These are phyloP conservation scores for Exephanes ischioxanthus DNA, from an alignment of 2,888 invertebrate genomes.

Conservation along the genomic window DNA sequence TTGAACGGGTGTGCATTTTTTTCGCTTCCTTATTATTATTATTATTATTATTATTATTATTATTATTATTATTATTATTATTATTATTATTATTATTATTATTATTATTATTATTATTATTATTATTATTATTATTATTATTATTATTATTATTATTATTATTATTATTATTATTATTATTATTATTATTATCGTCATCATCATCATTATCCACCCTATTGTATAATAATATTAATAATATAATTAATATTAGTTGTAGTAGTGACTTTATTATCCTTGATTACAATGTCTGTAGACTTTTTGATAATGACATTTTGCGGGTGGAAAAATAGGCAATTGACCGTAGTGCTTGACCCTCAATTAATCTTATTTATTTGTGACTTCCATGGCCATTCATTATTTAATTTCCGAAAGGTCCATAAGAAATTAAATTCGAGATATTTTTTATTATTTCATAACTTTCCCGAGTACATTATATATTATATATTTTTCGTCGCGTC, in stretches of 20 bases:
- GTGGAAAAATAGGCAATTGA: not conserved
- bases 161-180: not conserved
- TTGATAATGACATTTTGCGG: not conserved
- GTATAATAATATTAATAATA: not conserved
- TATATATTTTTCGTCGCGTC: not conserved
- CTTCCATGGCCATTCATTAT: no score
- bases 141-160: not conserved
- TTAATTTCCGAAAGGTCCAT: not conserved
- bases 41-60: not conserved
- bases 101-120: no score
- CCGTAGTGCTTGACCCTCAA: no score
- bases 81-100: not conserved
- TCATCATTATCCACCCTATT: not conserved
- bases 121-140: not conserved
- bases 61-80: not conserved
- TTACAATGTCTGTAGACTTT: not conserved
- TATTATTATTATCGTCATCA: not conserved
- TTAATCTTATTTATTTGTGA: no score
- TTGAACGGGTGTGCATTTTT: no score
- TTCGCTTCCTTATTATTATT: not conserved
- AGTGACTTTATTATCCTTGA: constrained; percentile 1
- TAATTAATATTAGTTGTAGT: not conserved
- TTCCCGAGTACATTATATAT: not conserved
- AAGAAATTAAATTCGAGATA: not conserved
- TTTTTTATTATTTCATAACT: not conserved